A percentile compares a stretch with the other conserved stretches of the same genome.
Evolutionary conservation across 2,888 invertebrate genomes (phyloP).

Genomic region (Eustalomyia histrio): DNA sequence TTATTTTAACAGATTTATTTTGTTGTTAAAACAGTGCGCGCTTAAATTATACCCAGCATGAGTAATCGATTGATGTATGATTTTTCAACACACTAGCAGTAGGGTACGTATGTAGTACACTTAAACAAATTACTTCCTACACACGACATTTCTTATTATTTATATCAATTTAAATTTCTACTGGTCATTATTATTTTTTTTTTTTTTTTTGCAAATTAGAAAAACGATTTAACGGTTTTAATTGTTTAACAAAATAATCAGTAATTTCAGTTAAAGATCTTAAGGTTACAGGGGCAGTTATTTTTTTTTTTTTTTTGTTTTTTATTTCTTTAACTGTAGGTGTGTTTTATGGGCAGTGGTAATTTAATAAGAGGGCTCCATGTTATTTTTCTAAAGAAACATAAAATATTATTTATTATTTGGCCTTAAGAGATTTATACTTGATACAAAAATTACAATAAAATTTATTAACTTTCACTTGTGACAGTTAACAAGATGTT

Average conservation of each 20-base stretch:
- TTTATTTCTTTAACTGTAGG: constrained; percentile 26
- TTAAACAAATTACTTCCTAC: constrained; percentile 20
- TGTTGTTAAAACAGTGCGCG: constrained; percentile 20
- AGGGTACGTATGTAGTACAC: neutral
- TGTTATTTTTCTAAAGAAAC: neutral
- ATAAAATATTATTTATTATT: constrained; percentile 48
- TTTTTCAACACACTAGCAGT: neutral
- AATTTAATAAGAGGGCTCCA: constrained; percentile 26
- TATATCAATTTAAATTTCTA: constrained; percentile 9
- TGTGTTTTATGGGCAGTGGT: constrained; percentile 18
- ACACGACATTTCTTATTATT: neutral
- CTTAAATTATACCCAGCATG: constrained; percentile 23
- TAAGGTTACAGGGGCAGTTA: constrained; percentile 14
- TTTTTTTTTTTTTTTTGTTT: neutral
- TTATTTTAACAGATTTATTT: neutral
- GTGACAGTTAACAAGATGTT: constrained; percentile 32
- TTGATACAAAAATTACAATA: constrained; percentile 29
- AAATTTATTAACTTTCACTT: constrained; percentile 51
- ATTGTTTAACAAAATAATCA: constrained; percentile 48
- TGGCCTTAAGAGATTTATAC: constrained; percentile 43
- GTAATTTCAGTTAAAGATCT: constrained; percentile 45
- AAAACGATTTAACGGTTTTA: constrained; percentile 45
- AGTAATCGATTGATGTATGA: constrained; percentile 22
- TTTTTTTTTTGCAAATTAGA: constrained; percentile 16
- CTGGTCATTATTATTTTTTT: constrained; percentile 13